phyloP scores from a whole-genome alignment of 2,888 invertebrate genomes.

The Trachelus troglodyta region DNA sequence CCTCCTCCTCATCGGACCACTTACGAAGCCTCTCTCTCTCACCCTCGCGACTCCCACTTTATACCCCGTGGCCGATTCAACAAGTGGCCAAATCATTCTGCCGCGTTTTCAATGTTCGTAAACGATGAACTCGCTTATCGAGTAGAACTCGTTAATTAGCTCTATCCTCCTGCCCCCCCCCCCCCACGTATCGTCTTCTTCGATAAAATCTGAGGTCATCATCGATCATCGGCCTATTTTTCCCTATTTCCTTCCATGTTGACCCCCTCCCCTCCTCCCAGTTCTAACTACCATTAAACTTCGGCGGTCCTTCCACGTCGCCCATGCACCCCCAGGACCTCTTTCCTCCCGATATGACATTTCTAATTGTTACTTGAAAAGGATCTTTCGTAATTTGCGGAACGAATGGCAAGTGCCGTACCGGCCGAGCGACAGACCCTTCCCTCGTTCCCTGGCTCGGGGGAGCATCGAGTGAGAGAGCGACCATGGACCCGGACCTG shows the following conservation, averaged over 20 bases:
- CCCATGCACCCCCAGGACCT: too few species aligned
- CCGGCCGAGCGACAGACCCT: slow-evolving; percentile 10
- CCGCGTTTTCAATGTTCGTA: slow-evolving; percentile 15
- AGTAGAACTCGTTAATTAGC: too few species aligned
- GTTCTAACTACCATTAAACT: not conserved
- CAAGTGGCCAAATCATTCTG: slow-evolving; percentile 63
- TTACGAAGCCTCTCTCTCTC: slow-evolving; percentile 7
- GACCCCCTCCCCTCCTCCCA: not conserved
- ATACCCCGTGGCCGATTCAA: slow-evolving; percentile 49
- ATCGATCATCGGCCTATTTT: slow-evolving; percentile 30
- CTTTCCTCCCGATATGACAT: not conserved
- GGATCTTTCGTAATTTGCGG: slow-evolving; percentile 21
- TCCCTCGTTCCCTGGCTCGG: slow-evolving; percentile 24
- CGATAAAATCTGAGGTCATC: slow-evolving; percentile 36
- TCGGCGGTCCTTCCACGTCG: not conserved
- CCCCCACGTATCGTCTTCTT: too few species aligned
- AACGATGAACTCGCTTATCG: too few species aligned
- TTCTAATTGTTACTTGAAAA: slow-evolving; percentile 24
- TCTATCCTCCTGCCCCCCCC: too few species aligned
- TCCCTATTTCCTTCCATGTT: not conserved
- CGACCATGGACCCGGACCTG: slow-evolving; percentile 8
- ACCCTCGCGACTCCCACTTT: slow-evolving; percentile 17
- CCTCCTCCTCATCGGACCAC: slow-evolving; percentile 21
- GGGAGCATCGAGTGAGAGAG: slow-evolving; percentile 13
- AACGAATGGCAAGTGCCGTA: slow-evolving; percentile 3